These are phyloP conservation scores for Porites lobata DNA, from an alignment of 92 coral and sea anemone species.

Conservation along the genomic window DNA sequence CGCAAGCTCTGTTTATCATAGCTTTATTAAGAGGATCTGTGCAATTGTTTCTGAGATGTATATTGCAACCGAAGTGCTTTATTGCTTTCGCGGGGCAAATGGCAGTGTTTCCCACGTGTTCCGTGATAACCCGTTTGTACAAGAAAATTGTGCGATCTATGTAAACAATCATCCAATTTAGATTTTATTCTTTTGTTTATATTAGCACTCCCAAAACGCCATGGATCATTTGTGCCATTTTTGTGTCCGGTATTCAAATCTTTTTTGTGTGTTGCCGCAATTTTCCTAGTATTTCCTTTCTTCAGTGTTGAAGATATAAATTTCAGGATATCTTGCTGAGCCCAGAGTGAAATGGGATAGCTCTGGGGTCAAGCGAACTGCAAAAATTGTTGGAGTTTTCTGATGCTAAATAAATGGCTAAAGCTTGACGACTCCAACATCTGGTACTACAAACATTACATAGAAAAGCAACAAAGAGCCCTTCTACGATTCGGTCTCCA, in stretches of 20 bases:
- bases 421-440: conserved; percentile 36
- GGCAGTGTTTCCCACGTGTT: neutral
- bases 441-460: neutral
- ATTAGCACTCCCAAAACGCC: conserved; percentile 16
- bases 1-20: neutral
- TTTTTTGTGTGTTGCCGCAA: conserved; percentile 27
- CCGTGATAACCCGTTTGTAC: conserved; percentile 41
- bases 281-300: conserved; percentile 53
- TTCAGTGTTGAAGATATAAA: conserved; percentile 14
- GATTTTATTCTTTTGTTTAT: conserved; percentile 27
- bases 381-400: conserved; percentile 1
- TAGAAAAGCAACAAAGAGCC: neutral
- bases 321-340: conserved; percentile 58
- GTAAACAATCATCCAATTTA: conserved; percentile 36
- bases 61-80: conserved; percentile 3
- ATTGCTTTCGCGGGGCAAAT: neutral
- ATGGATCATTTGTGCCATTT: neutral
- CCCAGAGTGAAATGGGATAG: conserved; percentile 38
- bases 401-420: neutral
- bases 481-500: neutral
- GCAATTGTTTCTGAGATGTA: neutral
- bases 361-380: conserved; percentile 22
- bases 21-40: neutral
- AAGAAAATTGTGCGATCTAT: conserved; percentile 18
- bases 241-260: neutral